Base-by-base conservation (phyloP, 2,888 invertebrate genomes). In the Nebria brevicollis region DNA sequence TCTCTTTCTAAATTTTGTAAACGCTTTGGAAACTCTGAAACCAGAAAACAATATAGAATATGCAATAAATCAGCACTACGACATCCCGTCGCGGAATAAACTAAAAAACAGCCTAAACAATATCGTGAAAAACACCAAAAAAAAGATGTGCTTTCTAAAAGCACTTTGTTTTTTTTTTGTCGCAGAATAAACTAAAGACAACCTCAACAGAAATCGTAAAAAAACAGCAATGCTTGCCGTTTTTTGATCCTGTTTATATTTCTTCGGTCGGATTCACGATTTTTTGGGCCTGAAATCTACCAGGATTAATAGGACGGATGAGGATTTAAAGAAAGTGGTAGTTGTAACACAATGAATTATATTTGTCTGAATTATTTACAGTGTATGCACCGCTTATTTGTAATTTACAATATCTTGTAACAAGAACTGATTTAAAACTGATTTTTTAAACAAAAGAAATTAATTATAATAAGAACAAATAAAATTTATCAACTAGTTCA, bases 361-460 rank as follows among this genome's bases (percentile, higher is more conserved):
- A 77, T 77, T 77, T 77, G 70, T 70, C 66, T 54, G 54, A 70
- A 42, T 70, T 78, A 78, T 78, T 78, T 78, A 78, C 78, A 78
- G 73, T 73, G 72, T 64, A 65, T 78, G 65, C 73, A 77, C 70
- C 54, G 72, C 72, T 34, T 70, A 70, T 20, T 11, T 70, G 70
- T 70, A 70, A 11, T 25, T 66, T 11, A 41, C 73, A 78, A 15
- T n/a, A 64, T 73, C 77, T 78, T 73, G 77, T 64, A 65, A 64
- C 65, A 73, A 34, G 66, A 78, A 73, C 78, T 73, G 78, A 78
- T 64, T 54, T 70, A 13, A 66, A 20, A 20, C 11, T 15, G 25
- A 20, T 3, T 70, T 70, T 54, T 54, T 8, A 54, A 54, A 54
- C 7, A 54, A 70, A 70, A 34, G 25, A 70, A 6, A 4, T 15